These are phyloP conservation scores for Momotus momota DNA, from an alignment of 2,797 vertebrate species.

Conservation along the genomic window DNA sequence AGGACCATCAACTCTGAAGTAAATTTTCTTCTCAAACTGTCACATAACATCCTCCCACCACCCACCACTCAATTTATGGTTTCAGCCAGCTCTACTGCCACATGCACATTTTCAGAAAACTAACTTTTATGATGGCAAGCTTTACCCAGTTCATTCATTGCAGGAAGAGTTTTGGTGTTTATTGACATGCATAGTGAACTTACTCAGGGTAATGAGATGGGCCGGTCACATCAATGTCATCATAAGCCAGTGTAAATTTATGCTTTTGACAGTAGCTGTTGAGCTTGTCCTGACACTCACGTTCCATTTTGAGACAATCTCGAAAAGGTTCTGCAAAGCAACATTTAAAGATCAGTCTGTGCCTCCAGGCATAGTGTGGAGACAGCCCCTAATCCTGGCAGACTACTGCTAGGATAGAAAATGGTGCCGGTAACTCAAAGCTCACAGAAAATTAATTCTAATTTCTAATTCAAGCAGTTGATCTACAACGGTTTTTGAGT, in stretches of 20 bases:
- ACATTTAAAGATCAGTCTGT: neutral
- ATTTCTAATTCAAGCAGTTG: neutral
- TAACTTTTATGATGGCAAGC: neutral
- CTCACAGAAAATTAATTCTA: neutral
- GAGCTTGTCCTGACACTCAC: neutral
- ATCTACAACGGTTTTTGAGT: neutral
- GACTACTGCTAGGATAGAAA: neutral
- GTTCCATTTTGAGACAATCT: constrained; percentile 24
- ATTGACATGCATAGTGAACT: neutral
- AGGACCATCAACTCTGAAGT: neutral
- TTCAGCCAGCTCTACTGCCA: neutral
- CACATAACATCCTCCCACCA: neutral
- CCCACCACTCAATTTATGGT: too few relatives aligned
- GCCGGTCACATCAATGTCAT: accelerated
- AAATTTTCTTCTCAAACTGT: neutral
- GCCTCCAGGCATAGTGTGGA: accelerated
- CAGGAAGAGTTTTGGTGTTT: neutral
- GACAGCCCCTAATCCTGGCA: neutral
- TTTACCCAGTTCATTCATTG: neutral
- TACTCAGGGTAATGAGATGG: constrained; percentile 66
- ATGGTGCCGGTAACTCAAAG: neutral
- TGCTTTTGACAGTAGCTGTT: constrained; percentile 56
- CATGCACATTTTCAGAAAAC: neutral
- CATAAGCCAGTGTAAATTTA: accelerated
- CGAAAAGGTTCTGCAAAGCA: neutral